phyloP scores from a whole-genome alignment of 2,113 vertebrate genomes.

The Dasypus novemcinctus region DNA sequence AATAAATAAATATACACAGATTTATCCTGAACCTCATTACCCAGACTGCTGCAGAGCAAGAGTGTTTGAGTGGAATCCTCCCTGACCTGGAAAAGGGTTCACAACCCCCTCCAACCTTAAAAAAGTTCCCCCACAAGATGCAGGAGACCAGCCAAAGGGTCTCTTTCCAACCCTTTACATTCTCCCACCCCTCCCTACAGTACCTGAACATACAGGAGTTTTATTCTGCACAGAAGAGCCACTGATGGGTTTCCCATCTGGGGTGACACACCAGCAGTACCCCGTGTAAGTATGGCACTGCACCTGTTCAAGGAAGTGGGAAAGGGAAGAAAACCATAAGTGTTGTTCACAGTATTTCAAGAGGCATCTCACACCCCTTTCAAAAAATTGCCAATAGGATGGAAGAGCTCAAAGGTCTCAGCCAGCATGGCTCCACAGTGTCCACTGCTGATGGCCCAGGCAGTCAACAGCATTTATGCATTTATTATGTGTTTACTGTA shows the following conservation, averaged over 20 bases:
- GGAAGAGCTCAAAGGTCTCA: not conserved
- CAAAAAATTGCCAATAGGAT: not conserved
- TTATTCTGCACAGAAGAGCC: conserved; percentile 99
- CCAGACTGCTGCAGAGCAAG: not conserved
- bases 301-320: conserved; percentile 86
- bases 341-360: not conserved
- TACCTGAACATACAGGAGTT: conserved; percentile 99
- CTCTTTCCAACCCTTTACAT: not conserved
- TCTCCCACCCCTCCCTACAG: conserved; percentile 74
- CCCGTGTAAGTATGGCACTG: conserved; percentile 98
- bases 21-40: not conserved
- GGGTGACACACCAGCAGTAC: conserved; percentile 99
- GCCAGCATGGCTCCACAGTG: not conserved
- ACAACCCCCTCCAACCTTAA: not conserved
- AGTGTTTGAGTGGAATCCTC: not conserved
- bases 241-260: conserved; percentile 97
- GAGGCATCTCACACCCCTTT: not conserved
- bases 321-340: conserved; percentile 59
- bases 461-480: not conserved
- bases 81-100: not conserved
- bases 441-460: not conserved
- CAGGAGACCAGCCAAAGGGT: not conserved
- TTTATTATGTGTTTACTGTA: not conserved
- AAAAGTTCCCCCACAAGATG: not conserved
- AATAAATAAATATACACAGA: not conserved